Evolutionary conservation across 2,113 vertebrate species (phyloP).

Genomic region (Theristicus caerulescens): DNA sequence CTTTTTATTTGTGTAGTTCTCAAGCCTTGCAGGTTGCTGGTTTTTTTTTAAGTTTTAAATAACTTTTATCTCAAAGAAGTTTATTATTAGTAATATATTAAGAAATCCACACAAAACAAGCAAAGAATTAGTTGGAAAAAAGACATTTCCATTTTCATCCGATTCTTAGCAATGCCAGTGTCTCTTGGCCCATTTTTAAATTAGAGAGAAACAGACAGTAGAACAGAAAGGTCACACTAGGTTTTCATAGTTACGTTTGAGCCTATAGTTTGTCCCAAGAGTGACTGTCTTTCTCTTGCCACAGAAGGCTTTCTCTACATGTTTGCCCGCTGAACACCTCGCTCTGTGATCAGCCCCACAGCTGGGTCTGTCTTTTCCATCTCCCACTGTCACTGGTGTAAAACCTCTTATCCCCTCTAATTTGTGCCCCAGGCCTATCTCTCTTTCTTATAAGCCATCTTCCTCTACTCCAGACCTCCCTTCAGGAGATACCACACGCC

Average conservation of each 20-base stretch:
- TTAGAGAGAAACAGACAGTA: neutral
- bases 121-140: neutral
- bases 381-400: neutral
- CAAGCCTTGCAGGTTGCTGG: neutral
- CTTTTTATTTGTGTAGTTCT: neutral
- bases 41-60: neutral
- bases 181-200: neutral
- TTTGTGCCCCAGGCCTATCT: neutral
- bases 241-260: neutral
- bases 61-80: neutral
- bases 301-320: neutral
- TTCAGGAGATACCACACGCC: neutral
- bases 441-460: neutral
- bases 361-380: neutral
- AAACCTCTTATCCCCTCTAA: neutral
- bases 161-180: neutral
- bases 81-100: neutral
- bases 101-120: neutral
- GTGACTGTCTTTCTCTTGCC: neutral
- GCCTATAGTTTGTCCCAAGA: neutral
- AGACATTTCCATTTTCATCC: neutral
- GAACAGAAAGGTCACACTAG: neutral
- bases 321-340: neutral
- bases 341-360: neutral
- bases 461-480: neutral